Percentiles rank a stretch among this genome's conserved stretches.
Evolutionary conservation across 2,888 invertebrate species (phyloP).

Genomic region (Melanostoma scalare): DNA sequence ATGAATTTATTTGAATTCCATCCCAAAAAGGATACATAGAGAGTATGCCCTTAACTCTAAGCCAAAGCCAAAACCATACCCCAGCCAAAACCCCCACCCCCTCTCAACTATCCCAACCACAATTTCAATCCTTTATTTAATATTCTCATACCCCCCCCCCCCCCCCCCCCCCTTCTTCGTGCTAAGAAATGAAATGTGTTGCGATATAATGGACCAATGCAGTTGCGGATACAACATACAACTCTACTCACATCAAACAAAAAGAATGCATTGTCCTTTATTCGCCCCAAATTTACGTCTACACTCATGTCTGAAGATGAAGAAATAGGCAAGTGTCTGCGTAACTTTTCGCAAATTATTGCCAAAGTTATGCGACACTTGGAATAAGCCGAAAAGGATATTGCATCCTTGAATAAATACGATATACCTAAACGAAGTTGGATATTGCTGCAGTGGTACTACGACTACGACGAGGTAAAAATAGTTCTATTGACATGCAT

Average conservation of each 20-base stretch:
- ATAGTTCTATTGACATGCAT: conserved; percentile 4
- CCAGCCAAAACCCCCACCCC: not conserved
- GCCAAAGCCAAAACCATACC: too few relatives aligned
- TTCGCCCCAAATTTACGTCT: conserved; percentile 42
- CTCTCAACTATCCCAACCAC: not conserved
- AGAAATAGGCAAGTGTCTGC: conserved; percentile 30
- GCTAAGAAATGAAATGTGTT: conserved; percentile 40
- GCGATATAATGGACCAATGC: conserved; percentile 57
- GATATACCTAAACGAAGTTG: conserved; percentile 3
- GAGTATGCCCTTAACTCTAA: not conserved
- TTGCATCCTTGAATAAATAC: conserved; percentile 59
- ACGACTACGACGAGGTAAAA: conserved; percentile 3
- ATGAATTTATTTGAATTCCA: conserved; percentile 72
- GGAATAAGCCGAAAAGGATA: conserved; percentile 75
- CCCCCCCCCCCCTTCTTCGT: conserved; percentile 2
- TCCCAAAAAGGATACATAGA: conserved; percentile 53
- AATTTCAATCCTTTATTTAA: conserved; percentile 45
- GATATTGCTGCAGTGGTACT: conserved; percentile 52
- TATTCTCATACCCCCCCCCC: conserved; percentile 25
- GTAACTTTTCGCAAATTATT: conserved; percentile 75
- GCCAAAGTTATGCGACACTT: conserved; percentile 77
- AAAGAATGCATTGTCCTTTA: conserved; percentile 40
- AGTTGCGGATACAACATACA: conserved; percentile 43
- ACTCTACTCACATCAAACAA: conserved; percentile 16
- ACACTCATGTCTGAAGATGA: conserved; percentile 42